These are phyloP conservation scores for Diplolepis rosae DNA, from an alignment of 2,888 invertebrate species.

Conservation along the genomic window DNA sequence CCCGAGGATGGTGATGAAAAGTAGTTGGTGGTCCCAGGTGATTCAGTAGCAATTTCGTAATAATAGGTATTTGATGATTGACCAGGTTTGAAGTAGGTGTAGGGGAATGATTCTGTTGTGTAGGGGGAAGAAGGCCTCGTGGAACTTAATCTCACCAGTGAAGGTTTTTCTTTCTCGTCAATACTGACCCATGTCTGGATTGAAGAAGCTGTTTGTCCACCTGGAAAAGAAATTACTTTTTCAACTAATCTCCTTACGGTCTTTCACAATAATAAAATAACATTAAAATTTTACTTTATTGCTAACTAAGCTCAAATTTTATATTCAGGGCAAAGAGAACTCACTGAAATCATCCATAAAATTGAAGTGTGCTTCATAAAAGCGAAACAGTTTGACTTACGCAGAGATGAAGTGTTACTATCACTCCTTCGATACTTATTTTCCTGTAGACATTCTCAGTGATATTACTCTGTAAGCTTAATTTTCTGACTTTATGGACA, in stretches of 20 bases:
- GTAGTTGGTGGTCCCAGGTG: constrained; percentile 40
- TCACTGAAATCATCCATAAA: constrained; percentile 1
- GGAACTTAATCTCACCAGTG: constrained; percentile 56
- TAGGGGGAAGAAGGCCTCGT: constrained; percentile 49
- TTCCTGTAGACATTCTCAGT: not conserved
- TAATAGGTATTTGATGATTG: constrained; percentile 65
- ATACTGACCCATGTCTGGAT: constrained; percentile 66
- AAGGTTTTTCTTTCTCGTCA: constrained; percentile 67
- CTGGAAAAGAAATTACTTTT: constrained; percentile 32
- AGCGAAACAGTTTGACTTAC: not conserved
- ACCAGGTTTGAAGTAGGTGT: constrained; percentile 62
- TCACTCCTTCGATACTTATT: not conserved
- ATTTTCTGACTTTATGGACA: not conserved
- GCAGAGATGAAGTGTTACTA: not conserved
- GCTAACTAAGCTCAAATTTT: not conserved
- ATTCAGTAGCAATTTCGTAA: constrained; percentile 58
- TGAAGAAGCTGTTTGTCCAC: constrained; percentile 52
- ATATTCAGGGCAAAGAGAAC: constrained; percentile 34
- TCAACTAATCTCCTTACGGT: too few relatives aligned
- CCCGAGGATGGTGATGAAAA: constrained; percentile 35
- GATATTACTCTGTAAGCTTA: not conserved
- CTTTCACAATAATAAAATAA: too few relatives aligned
- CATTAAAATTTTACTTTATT: too few relatives aligned
- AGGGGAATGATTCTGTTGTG: constrained; percentile 60
- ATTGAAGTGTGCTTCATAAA: not conserved